Evolutionary conservation across 2,113 vertebrate genomes (phyloP), one percentile per base, ranked within the genome.

Genomic region (Burhinus bistriatus): DNA sequence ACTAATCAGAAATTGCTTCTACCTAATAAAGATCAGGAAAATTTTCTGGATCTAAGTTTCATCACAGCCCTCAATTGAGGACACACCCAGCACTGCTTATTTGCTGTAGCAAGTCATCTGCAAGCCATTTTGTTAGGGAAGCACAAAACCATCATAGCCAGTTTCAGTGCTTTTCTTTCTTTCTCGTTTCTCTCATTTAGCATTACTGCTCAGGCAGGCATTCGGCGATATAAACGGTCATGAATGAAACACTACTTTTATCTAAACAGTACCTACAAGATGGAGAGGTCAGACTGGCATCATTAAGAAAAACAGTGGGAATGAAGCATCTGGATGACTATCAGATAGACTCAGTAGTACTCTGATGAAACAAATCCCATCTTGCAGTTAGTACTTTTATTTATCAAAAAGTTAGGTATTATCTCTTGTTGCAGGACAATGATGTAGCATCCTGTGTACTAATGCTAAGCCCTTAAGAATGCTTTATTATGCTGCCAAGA

Each of bases 271-370:
- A 52, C 9, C 17, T n/a, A 47, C 8, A 76, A 75, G 52, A 83
- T 15, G 5, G 23, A 84, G 25, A 77, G 55, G 12, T 72, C 83
- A 78, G 36, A 40, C 9, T 59, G 52, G 27, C 15, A 71, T 26
- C 11, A 68, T 44, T 22, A 79, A 88, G 42, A 21, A 16, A 84
- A 95, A 27, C 9, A 75, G 16, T 7, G 17, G 40, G 22, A 79
- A 77, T 13, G 5, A 76, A 66, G 47, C 38, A 69, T 10, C 40
- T 14, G 18, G 6, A 34, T 45, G 36, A 64, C 25, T 3, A 80
- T 15, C 1, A 4, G 27, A 45, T 0, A 11, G 34, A 57, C 16
- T 30, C 36, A 34, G 58, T 0, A 58, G 15, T 0, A 66, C 36
- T 7, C 30, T 16, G 36, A 85, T 19, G 18, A 62, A 95, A 69